phyloP scores from a whole-genome alignment of 2,797 vertebrate species.

The Schizopygopsis pylzovi region DNA sequence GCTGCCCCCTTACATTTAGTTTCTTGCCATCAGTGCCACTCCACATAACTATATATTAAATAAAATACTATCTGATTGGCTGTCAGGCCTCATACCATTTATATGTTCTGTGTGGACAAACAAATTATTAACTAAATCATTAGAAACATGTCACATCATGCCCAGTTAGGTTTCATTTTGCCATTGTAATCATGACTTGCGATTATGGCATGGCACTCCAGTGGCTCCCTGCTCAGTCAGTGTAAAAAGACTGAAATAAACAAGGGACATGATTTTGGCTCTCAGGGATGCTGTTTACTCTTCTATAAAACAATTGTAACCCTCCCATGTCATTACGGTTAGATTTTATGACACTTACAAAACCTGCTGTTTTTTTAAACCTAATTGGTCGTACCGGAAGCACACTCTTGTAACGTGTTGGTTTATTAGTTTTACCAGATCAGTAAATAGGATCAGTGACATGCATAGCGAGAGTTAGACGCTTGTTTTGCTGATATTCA shows the following conservation, averaged over 20 bases:
- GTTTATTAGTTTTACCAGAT: conserved; percentile 3
- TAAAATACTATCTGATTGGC: neutral
- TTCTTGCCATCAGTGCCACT: neutral
- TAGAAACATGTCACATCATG: conserved; percentile 45
- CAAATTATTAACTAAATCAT: neutral
- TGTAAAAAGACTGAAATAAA: conserved; percentile 62
- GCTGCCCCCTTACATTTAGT: neutral
- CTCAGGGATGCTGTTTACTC: conserved; percentile 68
- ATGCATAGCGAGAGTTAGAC: neutral
- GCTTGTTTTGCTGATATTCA: neutral
- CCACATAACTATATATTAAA: neutral
- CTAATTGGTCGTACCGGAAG: neutral
- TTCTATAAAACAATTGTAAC: conserved; percentile 70
- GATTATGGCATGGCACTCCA: conserved; percentile 68
- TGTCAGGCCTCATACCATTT: neutral
- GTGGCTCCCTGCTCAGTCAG: conserved; percentile 64
- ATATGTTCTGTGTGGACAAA: neutral
- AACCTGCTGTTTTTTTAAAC: conserved; percentile 14
- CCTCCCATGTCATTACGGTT: conserved; percentile 55
- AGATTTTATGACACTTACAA: conserved; percentile 33
- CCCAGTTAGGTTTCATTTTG: conserved; percentile 58
- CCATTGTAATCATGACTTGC: conserved; percentile 61
- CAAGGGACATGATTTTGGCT: conserved; percentile 56
- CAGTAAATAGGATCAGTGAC: neutral
- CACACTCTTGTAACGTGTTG: conserved; percentile 7